Evolutionary conservation across 2,888 invertebrate species (phyloP).

Genomic region (Beris chalybata): DNA sequence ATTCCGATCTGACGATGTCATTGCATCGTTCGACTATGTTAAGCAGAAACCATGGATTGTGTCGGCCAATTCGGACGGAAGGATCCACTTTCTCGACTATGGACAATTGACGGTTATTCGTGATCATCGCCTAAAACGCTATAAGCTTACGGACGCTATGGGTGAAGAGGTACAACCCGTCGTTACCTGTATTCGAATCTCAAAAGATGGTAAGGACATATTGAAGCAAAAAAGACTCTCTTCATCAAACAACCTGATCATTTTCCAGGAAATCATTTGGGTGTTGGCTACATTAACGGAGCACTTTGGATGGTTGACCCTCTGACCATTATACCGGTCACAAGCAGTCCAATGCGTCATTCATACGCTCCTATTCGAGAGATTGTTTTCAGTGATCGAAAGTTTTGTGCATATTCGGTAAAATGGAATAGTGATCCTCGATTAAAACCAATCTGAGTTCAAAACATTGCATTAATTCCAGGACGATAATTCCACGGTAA

Average conservation of each 20-base stretch:
- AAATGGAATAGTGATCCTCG: conserved; percentile 42
- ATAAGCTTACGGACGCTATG: neutral
- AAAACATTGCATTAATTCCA: conserved; percentile 46
- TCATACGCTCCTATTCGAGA: conserved; percentile 57
- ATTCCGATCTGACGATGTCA: conserved; percentile 53
- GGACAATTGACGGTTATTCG: neutral
- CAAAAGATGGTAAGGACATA: conserved; percentile 9
- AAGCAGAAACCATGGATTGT: conserved; percentile 58
- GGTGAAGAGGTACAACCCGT: neutral
- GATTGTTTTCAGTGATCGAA: conserved; percentile 61
- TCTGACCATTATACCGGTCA: conserved; percentile 58
- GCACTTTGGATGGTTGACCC: conserved; percentile 64
- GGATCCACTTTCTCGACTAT: conserved; percentile 29
- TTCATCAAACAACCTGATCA: neutral
- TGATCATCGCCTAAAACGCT: conserved; percentile 15
- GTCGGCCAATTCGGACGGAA: conserved; percentile 7
- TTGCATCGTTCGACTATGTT: conserved; percentile 58
- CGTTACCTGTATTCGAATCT: conserved; percentile 7
- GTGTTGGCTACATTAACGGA: conserved; percentile 64
- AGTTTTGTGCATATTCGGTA: conserved; percentile 63
- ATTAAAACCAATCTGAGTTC: neutral
- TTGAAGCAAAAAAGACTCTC: neutral
- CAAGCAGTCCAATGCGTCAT: conserved; percentile 57
- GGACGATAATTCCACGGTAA: conserved; percentile 61
- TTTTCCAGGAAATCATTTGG: conserved; percentile 60